Evolutionary conservation across 2,888 invertebrate genomes (phyloP), one percentile per base, ranked within the genome.

Genomic region (Buathra laborator): DNA sequence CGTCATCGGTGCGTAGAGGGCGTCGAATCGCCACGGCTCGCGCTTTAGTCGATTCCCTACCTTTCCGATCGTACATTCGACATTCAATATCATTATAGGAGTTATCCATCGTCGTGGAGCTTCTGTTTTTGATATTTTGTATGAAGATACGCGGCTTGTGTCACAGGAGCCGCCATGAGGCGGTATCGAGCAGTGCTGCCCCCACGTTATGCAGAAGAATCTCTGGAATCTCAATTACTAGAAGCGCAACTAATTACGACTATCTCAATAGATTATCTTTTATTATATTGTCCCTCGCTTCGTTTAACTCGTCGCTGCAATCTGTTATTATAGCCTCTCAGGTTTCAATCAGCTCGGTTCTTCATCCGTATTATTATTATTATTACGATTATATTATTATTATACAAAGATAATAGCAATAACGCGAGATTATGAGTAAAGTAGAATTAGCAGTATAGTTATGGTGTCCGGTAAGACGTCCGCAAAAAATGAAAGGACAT

Each of bases 1-100:
- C 85, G 85, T 85, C 85, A 85, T 79, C 85, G 32, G n/a, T 5
- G 14, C 62, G 62, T 14, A n/a, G 32, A 62, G 59, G 59, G 59
- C 59, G 29, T 9, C 6, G 24, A 29, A 59, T 5, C 59, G 59
- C 19, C 16, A 9, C 16, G 2, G 29, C 16, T 7, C 19, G 12
- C 37, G 37, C 6, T 37, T 12, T 24, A 70, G 24, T 32, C 12
- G 29, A 48, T 51, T 51, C 29, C 53, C 68, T 68, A 59, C n/a
- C 24, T 78, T 78, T 19, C 10, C 53, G 6, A 9, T 53, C 16
- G 2, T 10, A 10, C 10, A 9, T 53, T 53, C 37, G 37, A 37
- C 5, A 7, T 37, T 37, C 37, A 37, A 37, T 37, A 56, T 78
- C 14, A 32, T 24, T 24, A 56, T 51, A 48, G 19, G 16, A 48